A percentile compares a stretch with the other conserved stretches of the same genome.
Conservation (phyloP, 2,888 invertebrate genomes). For the Seladonia tumulorum region DNA sequence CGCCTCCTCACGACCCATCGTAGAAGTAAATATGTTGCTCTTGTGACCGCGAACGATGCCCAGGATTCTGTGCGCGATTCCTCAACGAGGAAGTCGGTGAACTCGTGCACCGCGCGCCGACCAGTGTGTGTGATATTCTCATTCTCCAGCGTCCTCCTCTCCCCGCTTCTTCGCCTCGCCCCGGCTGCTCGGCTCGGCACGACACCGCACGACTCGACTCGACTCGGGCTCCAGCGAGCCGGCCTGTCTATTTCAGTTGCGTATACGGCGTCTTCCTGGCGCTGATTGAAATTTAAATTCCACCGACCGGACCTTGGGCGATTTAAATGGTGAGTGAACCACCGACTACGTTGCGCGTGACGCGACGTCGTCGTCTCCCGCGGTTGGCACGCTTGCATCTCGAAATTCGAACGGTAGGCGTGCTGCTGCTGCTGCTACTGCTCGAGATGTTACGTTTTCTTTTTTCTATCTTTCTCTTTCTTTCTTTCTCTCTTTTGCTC, state of each 20-base stretch:
- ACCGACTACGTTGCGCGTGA: slow-evolving; percentile 28
- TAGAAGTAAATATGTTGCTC: slow-evolving; percentile 42
- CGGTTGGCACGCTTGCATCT: slow-evolving; percentile 53
- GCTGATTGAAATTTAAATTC: slow-evolving; percentile 79
- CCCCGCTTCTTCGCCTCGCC: background rate
- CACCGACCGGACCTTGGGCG: slow-evolving; percentile 67
- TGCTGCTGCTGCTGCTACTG: background rate
- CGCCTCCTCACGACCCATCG: background rate
- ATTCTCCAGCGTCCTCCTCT: background rate
- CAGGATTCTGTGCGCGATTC: slow-evolving; percentile 42
- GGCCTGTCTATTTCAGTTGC: slow-evolving; percentile 30
- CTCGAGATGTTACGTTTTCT: slow-evolving; percentile 6
- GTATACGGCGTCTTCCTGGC: slow-evolving; percentile 55
- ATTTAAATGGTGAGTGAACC: slow-evolving; percentile 81
- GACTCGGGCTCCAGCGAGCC: slow-evolving; percentile 17
- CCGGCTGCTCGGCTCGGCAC: background rate
- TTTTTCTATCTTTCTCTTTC: no score
- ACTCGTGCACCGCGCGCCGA: slow-evolving; percentile 37
- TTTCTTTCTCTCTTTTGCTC: background rate
- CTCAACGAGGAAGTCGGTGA: slow-evolving; percentile 48
- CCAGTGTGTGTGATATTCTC: slow-evolving; percentile 37
- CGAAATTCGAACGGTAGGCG: slow-evolving; percentile 33
- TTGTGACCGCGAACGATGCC: slow-evolving; percentile 44
- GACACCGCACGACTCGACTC: background rate
- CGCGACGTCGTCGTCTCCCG: slow-evolving; percentile 17